Conservation (phyloP, 2,888 invertebrate genomes). For the Trissolcus brochymenae region DNA sequence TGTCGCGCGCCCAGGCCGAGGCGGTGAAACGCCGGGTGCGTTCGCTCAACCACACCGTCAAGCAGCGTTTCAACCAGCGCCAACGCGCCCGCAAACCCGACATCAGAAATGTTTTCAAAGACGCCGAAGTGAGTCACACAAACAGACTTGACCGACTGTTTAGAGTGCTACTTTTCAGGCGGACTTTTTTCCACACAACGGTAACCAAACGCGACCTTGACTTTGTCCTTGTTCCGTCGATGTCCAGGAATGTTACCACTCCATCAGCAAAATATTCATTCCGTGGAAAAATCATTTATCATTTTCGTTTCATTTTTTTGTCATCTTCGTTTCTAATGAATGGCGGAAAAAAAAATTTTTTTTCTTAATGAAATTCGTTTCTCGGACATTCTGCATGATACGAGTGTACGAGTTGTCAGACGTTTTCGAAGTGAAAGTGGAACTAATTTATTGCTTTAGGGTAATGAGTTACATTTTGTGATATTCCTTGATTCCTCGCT, state of each 20-base stretch:
- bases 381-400: neutral
- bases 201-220: neutral
- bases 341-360: too few relatives aligned
- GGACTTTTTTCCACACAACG: neutral
- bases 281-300: too few relatives aligned
- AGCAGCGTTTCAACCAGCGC: constrained; percentile 77
- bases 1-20: constrained; percentile 86
- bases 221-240: neutral
- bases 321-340: too few relatives aligned
- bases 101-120: constrained; percentile 89
- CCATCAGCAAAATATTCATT: too few relatives aligned
- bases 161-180: constrained; percentile 3
- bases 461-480: constrained; percentile 3
- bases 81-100: constrained; percentile 83
- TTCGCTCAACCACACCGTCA: constrained; percentile 86
- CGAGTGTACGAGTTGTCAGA: neutral
- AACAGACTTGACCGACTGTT: constrained; percentile 5
- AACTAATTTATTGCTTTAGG: constrained; percentile 1
- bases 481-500: neutral
- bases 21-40: constrained; percentile 86
- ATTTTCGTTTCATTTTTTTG: too few relatives aligned
- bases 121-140: constrained; percentile 82
- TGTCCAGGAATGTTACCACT: too few relatives aligned
- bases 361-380: too few relatives aligned
- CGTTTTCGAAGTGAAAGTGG: constrained; percentile 4